Evolutionary conservation across 1,140 invertebrate species (phyloP).

Genomic region (Sycophila sp.): DNA sequence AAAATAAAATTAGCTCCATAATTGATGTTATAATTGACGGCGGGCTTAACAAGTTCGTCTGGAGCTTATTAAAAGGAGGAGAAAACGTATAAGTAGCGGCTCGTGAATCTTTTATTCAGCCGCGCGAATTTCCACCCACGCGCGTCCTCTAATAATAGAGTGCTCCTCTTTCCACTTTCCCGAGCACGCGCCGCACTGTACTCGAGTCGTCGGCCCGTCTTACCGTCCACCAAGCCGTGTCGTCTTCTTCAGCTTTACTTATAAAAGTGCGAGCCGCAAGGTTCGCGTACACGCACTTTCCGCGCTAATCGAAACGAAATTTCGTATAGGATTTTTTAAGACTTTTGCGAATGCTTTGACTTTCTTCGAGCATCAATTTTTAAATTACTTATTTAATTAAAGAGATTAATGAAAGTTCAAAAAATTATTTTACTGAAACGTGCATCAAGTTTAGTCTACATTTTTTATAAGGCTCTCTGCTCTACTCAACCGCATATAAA

Average conservation of each 20-base stretch:
- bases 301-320: neutral
- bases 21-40: neutral
- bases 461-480: too few species aligned
- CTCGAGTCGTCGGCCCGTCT: neutral
- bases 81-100: neutral
- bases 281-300: neutral
- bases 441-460: too few species aligned
- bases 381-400: too few species aligned
- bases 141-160: slow-evolving; percentile 34
- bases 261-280: neutral
- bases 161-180: slow-evolving; percentile 28
- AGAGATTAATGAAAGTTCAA: too few species aligned
- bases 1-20: neutral
- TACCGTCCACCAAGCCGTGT: neutral
- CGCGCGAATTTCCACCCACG: slow-evolving; percentile 14
- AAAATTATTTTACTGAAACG: too few species aligned
- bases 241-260: slow-evolving; percentile 1
- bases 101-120: slow-evolving; percentile 12
- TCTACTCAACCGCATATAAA: too few species aligned
- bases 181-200: neutral
- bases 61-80: neutral
- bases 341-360: too few species aligned
- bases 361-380: too few species aligned
- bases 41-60: neutral
- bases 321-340: too few species aligned